phyloP scores from a whole-genome alignment of 1,140 invertebrate species.

The Euwallacea fornicatus region DNA sequence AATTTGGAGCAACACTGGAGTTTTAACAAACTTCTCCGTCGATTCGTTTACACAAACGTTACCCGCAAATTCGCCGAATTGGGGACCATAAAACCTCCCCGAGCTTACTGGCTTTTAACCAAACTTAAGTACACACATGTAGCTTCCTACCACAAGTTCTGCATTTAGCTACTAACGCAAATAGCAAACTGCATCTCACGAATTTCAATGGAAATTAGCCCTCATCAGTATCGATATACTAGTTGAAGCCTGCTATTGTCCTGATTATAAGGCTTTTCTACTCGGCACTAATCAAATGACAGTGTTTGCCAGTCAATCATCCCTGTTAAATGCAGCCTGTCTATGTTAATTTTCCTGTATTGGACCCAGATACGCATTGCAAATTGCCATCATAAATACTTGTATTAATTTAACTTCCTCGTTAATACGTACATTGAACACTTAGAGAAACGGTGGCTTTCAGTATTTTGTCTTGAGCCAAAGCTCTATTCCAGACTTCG shows the following conservation, averaged over 20 bases:
- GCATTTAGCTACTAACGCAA: too few species aligned
- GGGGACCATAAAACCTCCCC: background rate
- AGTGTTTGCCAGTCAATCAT: background rate
- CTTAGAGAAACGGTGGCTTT: constrained; percentile 77
- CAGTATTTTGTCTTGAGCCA: constrained; percentile 75
- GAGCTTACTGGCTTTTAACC: too few species aligned
- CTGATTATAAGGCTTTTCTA: background rate
- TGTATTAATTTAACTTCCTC: background rate
- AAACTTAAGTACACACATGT: too few species aligned
- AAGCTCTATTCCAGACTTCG: constrained; percentile 84
- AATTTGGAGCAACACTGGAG: background rate
- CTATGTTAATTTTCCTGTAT: background rate
- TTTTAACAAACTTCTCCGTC: constrained; percentile 16
- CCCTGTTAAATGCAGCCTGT: background rate
- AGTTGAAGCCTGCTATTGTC: background rate
- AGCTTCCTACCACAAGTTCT: too few species aligned
- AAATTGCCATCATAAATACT: background rate
- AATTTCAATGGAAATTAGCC: too few species aligned
- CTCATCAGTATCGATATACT: too few species aligned
- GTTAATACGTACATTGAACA: constrained; percentile 81
- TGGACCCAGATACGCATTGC: background rate
- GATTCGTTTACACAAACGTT: constrained; percentile 13
- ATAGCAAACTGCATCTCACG: too few species aligned
- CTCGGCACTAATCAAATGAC: background rate
- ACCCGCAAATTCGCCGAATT: background rate